Evolutionary conservation across 1,140 invertebrate genomes (phyloP).

Genomic region (Dolichoris vasculosae): DNA sequence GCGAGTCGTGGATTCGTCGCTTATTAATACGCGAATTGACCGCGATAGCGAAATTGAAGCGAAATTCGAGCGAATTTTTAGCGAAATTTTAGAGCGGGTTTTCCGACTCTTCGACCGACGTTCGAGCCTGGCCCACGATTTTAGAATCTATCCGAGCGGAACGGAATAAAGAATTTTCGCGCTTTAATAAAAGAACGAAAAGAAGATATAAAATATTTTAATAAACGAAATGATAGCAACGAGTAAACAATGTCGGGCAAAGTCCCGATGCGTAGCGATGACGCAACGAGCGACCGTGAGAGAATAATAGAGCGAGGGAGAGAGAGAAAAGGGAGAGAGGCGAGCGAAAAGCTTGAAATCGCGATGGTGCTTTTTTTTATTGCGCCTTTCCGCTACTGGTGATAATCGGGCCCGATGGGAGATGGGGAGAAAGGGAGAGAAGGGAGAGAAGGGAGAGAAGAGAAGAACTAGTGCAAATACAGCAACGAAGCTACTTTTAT

Average conservation of each 20-base stretch:
- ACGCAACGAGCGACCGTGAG: not conserved
- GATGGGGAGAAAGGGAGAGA: not conserved
- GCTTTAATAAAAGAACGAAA: not conserved
- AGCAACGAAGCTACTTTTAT: not conserved
- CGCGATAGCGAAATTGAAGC: not conserved
- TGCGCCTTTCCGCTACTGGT: not conserved
- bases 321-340: not conserved
- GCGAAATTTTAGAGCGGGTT: too few species aligned
- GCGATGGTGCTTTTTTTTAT: not conserved
- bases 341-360: not conserved
- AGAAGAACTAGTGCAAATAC: not conserved
- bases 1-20: not conserved
- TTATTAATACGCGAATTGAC: not conserved
- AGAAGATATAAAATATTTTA: not conserved
- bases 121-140: too few species aligned
- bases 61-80: not conserved
- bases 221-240: conserved; percentile 4
- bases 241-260: not conserved
- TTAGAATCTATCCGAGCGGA: not conserved
- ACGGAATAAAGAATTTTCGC: not conserved
- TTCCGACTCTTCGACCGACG: too few species aligned
- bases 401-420: not conserved
- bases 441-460: not conserved
- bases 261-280: not conserved
- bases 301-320: not conserved